Conservation (phyloP, 2,797 vertebrate species). For the Epinephelus awoara region DNA sequence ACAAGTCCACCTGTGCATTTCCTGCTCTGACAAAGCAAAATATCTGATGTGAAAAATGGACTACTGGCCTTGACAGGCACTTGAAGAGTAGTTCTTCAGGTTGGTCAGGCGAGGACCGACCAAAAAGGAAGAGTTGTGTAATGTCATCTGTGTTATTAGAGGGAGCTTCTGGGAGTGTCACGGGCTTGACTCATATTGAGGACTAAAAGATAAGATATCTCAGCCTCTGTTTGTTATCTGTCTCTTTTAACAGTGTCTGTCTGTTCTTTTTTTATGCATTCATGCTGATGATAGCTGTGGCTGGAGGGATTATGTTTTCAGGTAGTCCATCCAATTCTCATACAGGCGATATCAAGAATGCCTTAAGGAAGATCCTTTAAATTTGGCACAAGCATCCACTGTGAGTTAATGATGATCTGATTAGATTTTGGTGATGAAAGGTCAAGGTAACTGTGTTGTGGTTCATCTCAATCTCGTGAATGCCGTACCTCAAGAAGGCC, state of each 20-base stretch:
- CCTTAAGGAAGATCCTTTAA: too few species aligned
- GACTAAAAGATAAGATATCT: not conserved
- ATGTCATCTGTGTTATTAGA: not conserved
- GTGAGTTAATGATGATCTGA: too few species aligned
- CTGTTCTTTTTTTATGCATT: not conserved
- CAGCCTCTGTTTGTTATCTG: not conserved
- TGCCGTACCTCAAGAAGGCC: too few species aligned
- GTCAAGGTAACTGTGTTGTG: too few species aligned
- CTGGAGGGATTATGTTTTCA: too few species aligned
- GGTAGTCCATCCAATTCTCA: too few species aligned
- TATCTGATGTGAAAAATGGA: not conserved
- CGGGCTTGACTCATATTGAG: not conserved
- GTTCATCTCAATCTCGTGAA: too few species aligned
- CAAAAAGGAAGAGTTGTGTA: not conserved
- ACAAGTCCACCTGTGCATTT: not conserved
- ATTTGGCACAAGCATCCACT: too few species aligned
- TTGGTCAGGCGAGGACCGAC: not conserved
- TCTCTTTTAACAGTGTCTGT: not conserved
- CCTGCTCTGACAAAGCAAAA: not conserved
- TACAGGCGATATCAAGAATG: too few species aligned
- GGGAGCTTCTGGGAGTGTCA: not conserved
- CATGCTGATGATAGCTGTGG: too few species aligned
- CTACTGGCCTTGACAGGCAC: not conserved
- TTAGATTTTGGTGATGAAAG: too few species aligned
- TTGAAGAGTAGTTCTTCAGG: not conserved